A percentile compares a stretch with the other conserved stretches of the same genome.
phyloP scores from a whole-genome alignment of 2,888 invertebrate species.

The Drosophila formosana region DNA sequence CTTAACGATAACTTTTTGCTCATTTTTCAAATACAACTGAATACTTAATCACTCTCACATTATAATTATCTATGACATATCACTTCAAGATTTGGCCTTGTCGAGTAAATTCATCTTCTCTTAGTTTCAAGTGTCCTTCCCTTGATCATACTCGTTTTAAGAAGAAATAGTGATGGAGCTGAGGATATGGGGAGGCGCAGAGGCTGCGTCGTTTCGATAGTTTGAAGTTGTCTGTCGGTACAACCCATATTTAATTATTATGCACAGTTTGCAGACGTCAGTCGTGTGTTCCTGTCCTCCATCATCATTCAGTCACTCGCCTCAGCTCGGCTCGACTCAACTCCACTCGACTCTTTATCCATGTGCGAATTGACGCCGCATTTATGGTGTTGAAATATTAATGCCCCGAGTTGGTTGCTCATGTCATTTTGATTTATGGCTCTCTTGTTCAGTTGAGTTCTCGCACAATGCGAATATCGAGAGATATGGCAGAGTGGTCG shows the following conservation, averaged over 20 bases:
- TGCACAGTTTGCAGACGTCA: constrained; percentile 71
- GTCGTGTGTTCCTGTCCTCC: constrained; percentile 52
- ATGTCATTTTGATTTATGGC: constrained; percentile 79
- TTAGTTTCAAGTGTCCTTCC: constrained; percentile 3
- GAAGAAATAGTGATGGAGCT: not conserved
- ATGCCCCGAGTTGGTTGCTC: constrained; percentile 80
- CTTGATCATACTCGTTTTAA: constrained; percentile 5
- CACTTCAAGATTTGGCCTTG: too few species aligned
- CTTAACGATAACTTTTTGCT: too few species aligned
- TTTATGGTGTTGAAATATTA: constrained; percentile 82
- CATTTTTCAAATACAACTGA: not conserved
- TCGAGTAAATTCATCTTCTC: not conserved
- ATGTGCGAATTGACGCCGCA: constrained; percentile 80
- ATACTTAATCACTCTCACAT: not conserved
- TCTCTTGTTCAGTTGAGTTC: constrained; percentile 47
- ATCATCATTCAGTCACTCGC: constrained; percentile 35
- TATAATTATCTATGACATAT: too few species aligned
- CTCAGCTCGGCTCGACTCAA: not conserved
- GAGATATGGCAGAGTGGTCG: not conserved
- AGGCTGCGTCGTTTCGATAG: constrained; percentile 17
- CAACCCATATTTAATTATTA: constrained; percentile 76
- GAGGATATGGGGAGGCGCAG: not conserved
- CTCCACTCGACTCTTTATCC: constrained; percentile 46
- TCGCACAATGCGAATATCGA: constrained; percentile 40
- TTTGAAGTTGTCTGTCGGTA: constrained; percentile 48